These are phyloP conservation scores for Pomacea maculata DNA, from an alignment of 1,140 invertebrate species.

Conservation along the genomic window DNA sequence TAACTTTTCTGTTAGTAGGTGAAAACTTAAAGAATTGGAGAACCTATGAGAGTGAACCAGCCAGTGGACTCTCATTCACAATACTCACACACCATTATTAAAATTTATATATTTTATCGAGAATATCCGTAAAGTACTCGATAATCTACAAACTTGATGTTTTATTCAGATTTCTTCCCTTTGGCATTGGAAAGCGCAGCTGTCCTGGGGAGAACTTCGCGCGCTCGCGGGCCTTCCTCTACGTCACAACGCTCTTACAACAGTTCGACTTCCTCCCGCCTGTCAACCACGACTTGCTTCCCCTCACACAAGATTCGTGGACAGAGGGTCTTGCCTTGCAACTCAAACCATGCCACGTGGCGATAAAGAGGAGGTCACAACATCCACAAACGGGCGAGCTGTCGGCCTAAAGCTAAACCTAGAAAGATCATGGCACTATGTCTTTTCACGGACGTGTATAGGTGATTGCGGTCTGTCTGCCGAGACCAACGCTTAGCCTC, in stretches of 20 bases:
- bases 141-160: not conserved
- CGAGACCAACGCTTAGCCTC: no score
- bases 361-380: no score
- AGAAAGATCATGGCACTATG: no score
- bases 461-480: no score
- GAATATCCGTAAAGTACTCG: not conserved
- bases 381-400: no score
- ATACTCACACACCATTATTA: not conserved
- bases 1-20: no score
- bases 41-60: no score
- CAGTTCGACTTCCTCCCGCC: slow-evolving; percentile 40
- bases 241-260: slow-evolving; percentile 43
- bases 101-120: not conserved
- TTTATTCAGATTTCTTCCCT: slow-evolving; percentile 31
- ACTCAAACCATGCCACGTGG: slow-evolving; percentile 2
- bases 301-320: not conserved
- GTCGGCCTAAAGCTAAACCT: no score
- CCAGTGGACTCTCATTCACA: not conserved
- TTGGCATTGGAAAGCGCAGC: slow-evolving; percentile 41
- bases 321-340: not conserved
- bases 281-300: slow-evolving; percentile 4
- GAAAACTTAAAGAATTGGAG: no score
- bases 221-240: slow-evolving; percentile 41
- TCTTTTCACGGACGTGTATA: no score
- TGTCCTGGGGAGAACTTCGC: slow-evolving; percentile 52